These are phyloP conservation scores for Cygnus atratus DNA, from an alignment of 2,113 vertebrate genomes.

Conservation along the genomic window DNA sequence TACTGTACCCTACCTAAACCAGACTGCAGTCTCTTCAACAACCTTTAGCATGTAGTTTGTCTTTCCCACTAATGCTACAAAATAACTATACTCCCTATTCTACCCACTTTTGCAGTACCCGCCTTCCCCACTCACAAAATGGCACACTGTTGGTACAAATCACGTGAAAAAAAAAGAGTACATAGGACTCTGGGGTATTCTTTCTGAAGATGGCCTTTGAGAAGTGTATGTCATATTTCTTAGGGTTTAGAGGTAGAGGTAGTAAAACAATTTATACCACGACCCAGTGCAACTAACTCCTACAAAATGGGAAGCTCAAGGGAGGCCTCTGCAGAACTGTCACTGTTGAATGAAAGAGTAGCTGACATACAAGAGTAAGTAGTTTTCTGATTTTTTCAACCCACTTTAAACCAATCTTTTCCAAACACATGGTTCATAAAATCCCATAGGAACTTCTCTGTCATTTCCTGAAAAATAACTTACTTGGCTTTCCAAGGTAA, in stretches of 20 bases:
- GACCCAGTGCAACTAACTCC: neutral
- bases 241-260: neutral
- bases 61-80: neutral
- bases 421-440: conserved; percentile 55
- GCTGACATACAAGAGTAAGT: conserved; percentile 42
- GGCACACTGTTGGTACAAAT: neutral
- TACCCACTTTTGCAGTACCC: neutral
- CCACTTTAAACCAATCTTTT: conserved; percentile 61
- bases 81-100: neutral
- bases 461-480: conserved; percentile 68
- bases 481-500: conserved; percentile 35
- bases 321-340: neutral
- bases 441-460: conserved; percentile 44
- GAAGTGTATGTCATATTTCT: neutral
- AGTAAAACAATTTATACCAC: neutral
- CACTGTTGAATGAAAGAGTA: conserved; percentile 51
- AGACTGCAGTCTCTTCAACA: neutral
- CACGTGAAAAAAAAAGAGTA: rapidly evolving
- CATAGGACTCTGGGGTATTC: neutral
- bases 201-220: neutral
- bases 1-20: neutral
- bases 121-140: neutral
- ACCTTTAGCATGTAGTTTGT: neutral
- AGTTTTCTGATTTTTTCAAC: conserved; percentile 56
- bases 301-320: neutral